phyloP scores from a whole-genome alignment of 2,797 vertebrate species.

The Xyrichtys novacula region DNA sequence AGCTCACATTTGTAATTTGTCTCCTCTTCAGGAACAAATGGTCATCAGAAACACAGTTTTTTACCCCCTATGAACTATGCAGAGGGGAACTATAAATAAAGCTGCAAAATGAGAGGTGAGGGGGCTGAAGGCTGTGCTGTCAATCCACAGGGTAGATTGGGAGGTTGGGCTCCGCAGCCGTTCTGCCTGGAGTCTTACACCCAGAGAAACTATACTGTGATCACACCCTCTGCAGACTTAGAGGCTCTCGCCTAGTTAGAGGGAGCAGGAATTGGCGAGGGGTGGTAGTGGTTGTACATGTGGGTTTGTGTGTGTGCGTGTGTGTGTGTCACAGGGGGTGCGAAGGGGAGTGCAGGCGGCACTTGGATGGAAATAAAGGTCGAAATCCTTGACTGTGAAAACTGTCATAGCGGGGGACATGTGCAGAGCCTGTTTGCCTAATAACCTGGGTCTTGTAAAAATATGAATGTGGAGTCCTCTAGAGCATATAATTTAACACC shows the following conservation, averaged over 20 bases:
- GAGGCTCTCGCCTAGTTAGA: conserved; percentile 78
- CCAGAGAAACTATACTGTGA: conserved; percentile 78
- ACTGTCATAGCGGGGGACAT: conserved; percentile 83
- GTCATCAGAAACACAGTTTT: conserved; percentile 74
- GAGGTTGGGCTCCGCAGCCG: conserved; percentile 61
- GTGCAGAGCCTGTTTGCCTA: conserved; percentile 85
- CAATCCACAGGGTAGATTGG: conserved; percentile 66
- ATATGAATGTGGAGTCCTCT: conserved; percentile 79
- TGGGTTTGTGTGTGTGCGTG: conserved; percentile 41
- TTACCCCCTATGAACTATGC: conserved; percentile 59
- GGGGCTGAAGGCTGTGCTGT: conserved; percentile 64
- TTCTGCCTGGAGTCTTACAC: conserved; percentile 80
- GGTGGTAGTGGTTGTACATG: conserved; percentile 61
- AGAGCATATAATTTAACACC: conserved; percentile 88
- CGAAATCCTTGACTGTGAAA: conserved; percentile 86
- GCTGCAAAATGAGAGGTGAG: conserved; percentile 67
- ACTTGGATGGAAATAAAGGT: conserved; percentile 84
- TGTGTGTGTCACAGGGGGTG: conserved; percentile 65
- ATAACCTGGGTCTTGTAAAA: conserved; percentile 83
- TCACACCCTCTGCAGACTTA: conserved; percentile 79
- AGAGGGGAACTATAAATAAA: conserved; percentile 70
- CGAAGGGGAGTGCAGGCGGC: conserved; percentile 72
- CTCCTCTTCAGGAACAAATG: conserved; percentile 84
- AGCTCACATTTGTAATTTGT: conserved; percentile 94
- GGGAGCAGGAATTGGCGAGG: conserved; percentile 66